Conservation (phyloP, 2,888 invertebrate genomes). For the Deilephila porcellus region DNA sequence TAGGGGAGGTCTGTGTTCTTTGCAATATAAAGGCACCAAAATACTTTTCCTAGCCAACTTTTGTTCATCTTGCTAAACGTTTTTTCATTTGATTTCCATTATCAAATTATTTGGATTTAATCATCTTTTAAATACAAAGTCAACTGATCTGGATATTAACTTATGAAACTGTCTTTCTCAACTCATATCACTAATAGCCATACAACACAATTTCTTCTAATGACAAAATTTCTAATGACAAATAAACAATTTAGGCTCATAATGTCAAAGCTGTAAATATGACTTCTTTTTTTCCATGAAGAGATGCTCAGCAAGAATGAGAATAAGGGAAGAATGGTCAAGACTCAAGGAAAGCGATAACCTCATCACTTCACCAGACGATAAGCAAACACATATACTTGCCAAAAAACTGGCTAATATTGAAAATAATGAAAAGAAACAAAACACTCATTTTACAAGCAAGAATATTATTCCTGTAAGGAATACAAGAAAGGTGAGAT, state of each 20-base stretch:
- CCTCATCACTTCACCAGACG: conserved; percentile 17
- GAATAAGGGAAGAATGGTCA: conserved; percentile 74
- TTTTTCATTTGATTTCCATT: too few species aligned
- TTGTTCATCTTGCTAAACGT: too few species aligned
- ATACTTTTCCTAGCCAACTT: too few species aligned
- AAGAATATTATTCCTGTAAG: conserved; percentile 8
- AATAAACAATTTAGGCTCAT: not conserved
- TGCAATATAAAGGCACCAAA: too few species aligned
- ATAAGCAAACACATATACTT: conserved; percentile 1
- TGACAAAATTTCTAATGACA: not conserved
- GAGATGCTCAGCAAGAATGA: conserved; percentile 72
- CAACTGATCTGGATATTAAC: too few species aligned
- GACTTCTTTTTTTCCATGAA: conserved; percentile 35
- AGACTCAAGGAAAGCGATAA: conserved; percentile 63
- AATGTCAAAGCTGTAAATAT: not conserved
- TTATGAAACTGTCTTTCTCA: too few species aligned
- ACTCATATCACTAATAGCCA: too few species aligned
- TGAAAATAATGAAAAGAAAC: conserved; percentile 8
- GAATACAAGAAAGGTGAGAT: conserved; percentile 8
- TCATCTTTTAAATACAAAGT: too few species aligned
- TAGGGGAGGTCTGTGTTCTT: too few species aligned
- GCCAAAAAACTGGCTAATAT: not conserved
- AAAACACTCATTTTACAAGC: not conserved
- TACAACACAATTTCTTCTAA: too few species aligned
- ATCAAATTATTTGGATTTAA: too few species aligned